Conservation (phyloP, 1,140 invertebrate species). For the Contarinia nasturtii region DNA sequence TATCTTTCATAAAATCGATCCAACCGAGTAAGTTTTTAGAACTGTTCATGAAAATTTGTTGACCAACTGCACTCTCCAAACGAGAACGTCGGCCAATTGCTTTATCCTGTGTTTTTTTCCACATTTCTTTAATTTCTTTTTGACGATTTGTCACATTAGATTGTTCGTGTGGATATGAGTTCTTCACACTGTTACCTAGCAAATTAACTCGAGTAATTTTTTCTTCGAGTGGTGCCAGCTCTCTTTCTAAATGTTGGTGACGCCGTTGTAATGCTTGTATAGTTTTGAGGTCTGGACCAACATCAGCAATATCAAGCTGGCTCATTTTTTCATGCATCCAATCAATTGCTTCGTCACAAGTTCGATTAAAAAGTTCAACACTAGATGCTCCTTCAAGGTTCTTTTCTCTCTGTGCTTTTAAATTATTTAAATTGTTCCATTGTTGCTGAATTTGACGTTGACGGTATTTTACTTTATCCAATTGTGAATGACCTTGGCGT, state of each 20-base stretch:
- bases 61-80: constrained; percentile 81
- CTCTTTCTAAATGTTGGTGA: constrained; percentile 77
- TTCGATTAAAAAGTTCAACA: constrained; percentile 84
- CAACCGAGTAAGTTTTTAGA: constrained; percentile 62
- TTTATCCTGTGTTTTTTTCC: constrained; percentile 71
- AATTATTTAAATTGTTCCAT: constrained; percentile 72
- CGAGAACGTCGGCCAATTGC: constrained; percentile 58
- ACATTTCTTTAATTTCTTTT: constrained; percentile 68
- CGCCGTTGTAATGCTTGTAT: constrained; percentile 75
- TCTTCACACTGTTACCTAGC: constrained; percentile 68
- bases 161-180: constrained; percentile 76
- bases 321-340: constrained; percentile 90
- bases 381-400: constrained; percentile 80
- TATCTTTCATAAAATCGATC: constrained; percentile 57
- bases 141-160: constrained; percentile 69
- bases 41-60: constrained; percentile 80
- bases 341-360: constrained; percentile 79
- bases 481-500: constrained; percentile 67
- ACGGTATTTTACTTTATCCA: constrained; percentile 63
- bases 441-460: constrained; percentile 70
- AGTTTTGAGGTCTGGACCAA: constrained; percentile 73
- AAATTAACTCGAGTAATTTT: constrained; percentile 68
- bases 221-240: constrained; percentile 75
- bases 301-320: constrained; percentile 56
- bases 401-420: constrained; percentile 80